phyloP scores from a whole-genome alignment of 1,140 invertebrate species.

The Sweltsa coloradensis region DNA sequence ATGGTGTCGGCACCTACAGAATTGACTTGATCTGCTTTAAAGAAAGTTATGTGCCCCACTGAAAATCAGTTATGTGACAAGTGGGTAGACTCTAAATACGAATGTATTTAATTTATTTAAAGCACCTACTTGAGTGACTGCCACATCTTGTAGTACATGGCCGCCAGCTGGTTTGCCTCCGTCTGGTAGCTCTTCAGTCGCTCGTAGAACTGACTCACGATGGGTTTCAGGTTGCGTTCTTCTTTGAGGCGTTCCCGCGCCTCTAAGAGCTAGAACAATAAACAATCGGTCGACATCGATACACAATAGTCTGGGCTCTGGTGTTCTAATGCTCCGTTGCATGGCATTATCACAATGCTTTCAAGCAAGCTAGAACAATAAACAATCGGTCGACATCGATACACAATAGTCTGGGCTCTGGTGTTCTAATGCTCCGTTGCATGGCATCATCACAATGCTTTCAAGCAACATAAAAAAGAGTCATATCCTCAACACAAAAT shows the following conservation, averaged over 20 bases:
- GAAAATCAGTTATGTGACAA: no score
- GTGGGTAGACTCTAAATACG: no score
- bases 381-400: no score
- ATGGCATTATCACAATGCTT: no score
- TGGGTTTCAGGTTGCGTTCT: conserved; percentile 61
- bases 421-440: not conserved
- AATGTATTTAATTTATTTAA: no score
- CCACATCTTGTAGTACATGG: conserved; percentile 77
- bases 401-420: not conserved
- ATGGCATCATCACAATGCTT: no score
- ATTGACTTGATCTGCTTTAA: not conserved
- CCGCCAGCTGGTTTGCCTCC: conserved; percentile 60
- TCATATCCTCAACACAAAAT: no score
- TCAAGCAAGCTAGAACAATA: no score
- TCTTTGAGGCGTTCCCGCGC: conserved; percentile 66
- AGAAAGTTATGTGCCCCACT: no score
- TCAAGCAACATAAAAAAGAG: no score
- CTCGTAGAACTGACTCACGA: conserved; percentile 72
- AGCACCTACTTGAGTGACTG: conserved; percentile 48
- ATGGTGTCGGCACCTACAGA: no score
- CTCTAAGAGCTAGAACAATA: conserved; percentile 53
- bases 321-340: not conserved
- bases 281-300: no score
- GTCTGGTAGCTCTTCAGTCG: conserved; percentile 60
- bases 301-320: not conserved